These are phyloP conservation scores for Muscicapa striata DNA, from an alignment of 2,797 vertebrate species.

Conservation along the genomic window DNA sequence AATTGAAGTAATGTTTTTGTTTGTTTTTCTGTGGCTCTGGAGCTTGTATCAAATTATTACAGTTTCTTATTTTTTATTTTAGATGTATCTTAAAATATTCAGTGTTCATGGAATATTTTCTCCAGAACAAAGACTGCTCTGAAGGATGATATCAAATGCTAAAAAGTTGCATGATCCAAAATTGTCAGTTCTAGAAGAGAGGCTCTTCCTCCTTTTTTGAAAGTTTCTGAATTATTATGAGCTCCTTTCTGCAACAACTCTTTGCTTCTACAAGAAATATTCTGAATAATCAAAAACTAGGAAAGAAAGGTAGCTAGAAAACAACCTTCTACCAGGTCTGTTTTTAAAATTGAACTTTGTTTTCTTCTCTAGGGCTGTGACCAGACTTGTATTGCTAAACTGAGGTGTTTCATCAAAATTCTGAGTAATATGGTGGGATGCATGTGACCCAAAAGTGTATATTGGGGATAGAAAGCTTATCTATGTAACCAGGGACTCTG, in stretches of 20 bases:
- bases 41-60: neutral
- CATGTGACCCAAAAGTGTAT: neutral
- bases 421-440: neutral
- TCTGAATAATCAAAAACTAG: neutral
- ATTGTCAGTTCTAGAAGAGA: constrained; percentile 29
- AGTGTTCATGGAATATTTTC: constrained; percentile 6
- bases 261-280: neutral
- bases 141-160: constrained; percentile 28
- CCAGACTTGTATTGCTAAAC: neutral
- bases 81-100: constrained; percentile 10
- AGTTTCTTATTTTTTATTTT: constrained; percentile 6
- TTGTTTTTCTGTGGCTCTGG: neutral
- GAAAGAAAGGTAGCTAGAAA: neutral
- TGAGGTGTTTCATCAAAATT: neutral
- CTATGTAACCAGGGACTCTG: neutral
- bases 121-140: constrained; percentile 8
- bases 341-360: neutral
- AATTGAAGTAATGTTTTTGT: neutral
- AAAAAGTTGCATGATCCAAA: neutral
- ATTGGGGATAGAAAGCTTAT: neutral
- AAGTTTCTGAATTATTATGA: constrained; percentile 10
- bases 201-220: constrained; percentile 3
- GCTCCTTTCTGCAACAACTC: neutral
- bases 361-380: neutral
- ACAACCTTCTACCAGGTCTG: neutral